Evolutionary conservation across 2,888 invertebrate genomes (phyloP).

Genomic region (Trissolcus japonicus): DNA sequence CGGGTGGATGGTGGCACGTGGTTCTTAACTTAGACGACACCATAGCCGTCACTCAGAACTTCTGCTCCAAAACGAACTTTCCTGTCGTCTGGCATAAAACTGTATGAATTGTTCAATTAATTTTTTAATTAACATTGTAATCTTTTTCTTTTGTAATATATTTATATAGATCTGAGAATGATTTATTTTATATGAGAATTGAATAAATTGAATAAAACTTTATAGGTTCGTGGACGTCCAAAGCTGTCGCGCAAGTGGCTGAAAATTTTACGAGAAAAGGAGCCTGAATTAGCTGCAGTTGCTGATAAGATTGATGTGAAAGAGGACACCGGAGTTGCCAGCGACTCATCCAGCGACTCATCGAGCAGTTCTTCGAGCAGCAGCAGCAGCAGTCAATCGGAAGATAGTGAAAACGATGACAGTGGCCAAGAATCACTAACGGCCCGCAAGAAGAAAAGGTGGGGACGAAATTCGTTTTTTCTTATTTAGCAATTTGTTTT

Average conservation of each 20-base stretch:
- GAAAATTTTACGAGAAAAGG: slow-evolving; percentile 82
- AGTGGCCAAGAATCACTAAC: slow-evolving; percentile 94
- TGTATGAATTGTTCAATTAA: too few species aligned
- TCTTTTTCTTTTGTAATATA: background rate
- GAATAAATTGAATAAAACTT: slow-evolving; percentile 14
- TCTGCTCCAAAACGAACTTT: slow-evolving; percentile 96
- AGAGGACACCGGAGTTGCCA: slow-evolving; percentile 92
- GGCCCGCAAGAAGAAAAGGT: slow-evolving; percentile 88
- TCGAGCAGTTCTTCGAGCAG: slow-evolving; percentile 84
- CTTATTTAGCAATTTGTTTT: background rate
- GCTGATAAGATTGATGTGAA: slow-evolving; percentile 91
- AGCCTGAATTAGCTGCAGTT: slow-evolving; percentile 86
- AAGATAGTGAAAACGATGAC: slow-evolving; percentile 81
- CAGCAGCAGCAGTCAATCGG: slow-evolving; percentile 80
- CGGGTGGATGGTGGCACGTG: slow-evolving; percentile 99
- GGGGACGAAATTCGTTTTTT: slow-evolving; percentile 10
- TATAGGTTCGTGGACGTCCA: slow-evolving; percentile 88
- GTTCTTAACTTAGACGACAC: slow-evolving; percentile 97
- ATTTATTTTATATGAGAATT: background rate
- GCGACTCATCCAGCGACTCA: slow-evolving; percentile 93
- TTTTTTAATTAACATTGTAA: background rate
- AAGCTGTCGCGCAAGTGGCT: slow-evolving; percentile 97
- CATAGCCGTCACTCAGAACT: slow-evolving; percentile 98
- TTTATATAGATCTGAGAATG: too few species aligned
- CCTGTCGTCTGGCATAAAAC: slow-evolving; percentile 99